Percentiles rank a stretch among this genome's conserved stretches.
phyloP scores from a whole-genome alignment of 2,797 vertebrate genomes.

The Molossus molossus region DNA sequence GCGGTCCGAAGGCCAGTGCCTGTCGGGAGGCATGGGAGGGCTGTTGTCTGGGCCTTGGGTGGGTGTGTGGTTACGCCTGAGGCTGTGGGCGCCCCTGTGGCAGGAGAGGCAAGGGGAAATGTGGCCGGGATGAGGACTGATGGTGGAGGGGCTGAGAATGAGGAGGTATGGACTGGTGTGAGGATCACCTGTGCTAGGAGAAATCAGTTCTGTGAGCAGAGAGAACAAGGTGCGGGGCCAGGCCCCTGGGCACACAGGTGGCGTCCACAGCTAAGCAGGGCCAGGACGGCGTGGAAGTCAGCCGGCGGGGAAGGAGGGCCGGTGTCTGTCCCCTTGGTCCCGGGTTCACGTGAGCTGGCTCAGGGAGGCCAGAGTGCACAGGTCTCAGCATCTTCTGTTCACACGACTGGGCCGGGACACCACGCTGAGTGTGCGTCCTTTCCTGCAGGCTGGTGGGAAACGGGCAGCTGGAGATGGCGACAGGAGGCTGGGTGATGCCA shows the following conservation, averaged over 20 bases:
- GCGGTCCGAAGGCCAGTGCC: constrained; percentile 94
- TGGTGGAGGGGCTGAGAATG: fast-evolving
- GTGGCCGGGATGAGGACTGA: not conserved
- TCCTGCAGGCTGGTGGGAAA: constrained; percentile 90
- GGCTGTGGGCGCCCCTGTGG: not conserved
- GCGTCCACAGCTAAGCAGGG: not conserved
- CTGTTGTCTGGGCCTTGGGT: fast-evolving
- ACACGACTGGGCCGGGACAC: not conserved
- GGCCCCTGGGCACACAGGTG: not conserved
- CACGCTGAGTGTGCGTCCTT: not conserved
- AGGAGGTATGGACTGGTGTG: not conserved
- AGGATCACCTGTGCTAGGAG: not conserved
- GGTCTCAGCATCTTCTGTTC: not conserved
- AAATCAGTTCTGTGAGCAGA: not conserved
- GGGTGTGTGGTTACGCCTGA: not conserved
- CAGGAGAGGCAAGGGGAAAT: not conserved
- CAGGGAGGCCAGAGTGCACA: not conserved
- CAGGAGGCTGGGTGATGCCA: constrained; percentile 99
- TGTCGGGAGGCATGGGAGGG: fast-evolving
- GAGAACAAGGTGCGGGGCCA: not conserved
- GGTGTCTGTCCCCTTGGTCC: not conserved
- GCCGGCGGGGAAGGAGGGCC: fast-evolving
- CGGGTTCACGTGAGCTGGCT: not conserved
- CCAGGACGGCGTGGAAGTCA: fast-evolving
- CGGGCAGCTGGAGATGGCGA: constrained; percentile 98